A percentile compares a stretch with the other conserved stretches of the same genome.
Evolutionary conservation across 2,888 invertebrate species (phyloP).

Genomic region (Junonia oenone): DNA sequence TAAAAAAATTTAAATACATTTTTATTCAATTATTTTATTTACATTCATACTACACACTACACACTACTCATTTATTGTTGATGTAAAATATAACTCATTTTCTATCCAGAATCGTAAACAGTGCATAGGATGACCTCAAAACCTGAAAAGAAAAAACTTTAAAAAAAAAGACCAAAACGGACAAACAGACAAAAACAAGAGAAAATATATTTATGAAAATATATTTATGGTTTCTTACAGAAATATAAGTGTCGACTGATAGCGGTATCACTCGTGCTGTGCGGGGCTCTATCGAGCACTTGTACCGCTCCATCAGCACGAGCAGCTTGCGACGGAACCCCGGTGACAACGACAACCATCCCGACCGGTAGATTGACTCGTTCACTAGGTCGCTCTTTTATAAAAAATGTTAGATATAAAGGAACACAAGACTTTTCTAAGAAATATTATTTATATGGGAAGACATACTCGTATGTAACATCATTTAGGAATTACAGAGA

Average conservation of each 20-base stretch:
- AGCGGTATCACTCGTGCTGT: constrained; percentile 59
- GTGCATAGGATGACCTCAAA: constrained; percentile 58
- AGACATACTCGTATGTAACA: too few species aligned
- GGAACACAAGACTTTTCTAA: too few species aligned
- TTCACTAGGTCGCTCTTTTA: constrained; percentile 54
- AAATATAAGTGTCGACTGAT: constrained; percentile 58
- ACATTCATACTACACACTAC: too few species aligned
- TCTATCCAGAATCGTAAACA: constrained; percentile 57
- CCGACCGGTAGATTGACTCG: constrained; percentile 48
- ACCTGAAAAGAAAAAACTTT: constrained; percentile 46
- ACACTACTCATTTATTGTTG: background rate
- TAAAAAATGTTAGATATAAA: background rate
- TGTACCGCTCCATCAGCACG: constrained; percentile 50
- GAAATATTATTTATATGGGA: too few species aligned
- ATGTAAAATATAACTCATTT: constrained; percentile 28
- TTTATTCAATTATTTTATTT: too few species aligned
- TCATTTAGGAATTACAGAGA: too few species aligned
- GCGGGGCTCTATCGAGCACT: constrained; percentile 43
- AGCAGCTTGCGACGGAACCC: constrained; percentile 50
- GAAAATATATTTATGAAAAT: too few species aligned
- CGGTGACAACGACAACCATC: constrained; percentile 52
- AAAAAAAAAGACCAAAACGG: too few species aligned
- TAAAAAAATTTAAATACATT: too few species aligned
- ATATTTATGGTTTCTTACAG: too few species aligned
- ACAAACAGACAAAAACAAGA: too few species aligned